Percentiles rank a stretch among this genome's conserved stretches.
phyloP scores from a whole-genome alignment of 1,140 invertebrate species.

The Caenorhabditis tropicalis region DNA sequence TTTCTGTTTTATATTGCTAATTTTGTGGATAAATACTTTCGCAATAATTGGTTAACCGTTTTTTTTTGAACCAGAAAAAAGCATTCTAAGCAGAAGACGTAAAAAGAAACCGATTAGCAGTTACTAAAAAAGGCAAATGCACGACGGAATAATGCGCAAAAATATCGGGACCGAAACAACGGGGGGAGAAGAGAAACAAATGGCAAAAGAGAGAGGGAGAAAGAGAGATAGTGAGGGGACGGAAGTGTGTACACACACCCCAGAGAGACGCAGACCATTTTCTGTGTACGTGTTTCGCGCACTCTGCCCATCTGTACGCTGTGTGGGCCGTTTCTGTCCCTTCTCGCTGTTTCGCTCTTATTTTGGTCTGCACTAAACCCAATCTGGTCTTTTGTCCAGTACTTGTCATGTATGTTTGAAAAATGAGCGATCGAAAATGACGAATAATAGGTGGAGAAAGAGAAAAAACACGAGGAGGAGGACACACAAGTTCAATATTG shows the following conservation, averaged over 20 bases:
- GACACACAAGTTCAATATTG: neutral
- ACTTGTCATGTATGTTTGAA: slow-evolving; percentile 40
- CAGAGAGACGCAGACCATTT: neutral
- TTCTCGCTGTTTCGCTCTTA: slow-evolving; percentile 24
- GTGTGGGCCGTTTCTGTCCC: neutral
- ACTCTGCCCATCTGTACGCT: neutral
- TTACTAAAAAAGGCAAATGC: slow-evolving; percentile 5
- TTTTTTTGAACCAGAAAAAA: too few relatives aligned
- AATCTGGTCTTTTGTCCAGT: slow-evolving; percentile 36
- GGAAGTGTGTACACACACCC: too few relatives aligned
- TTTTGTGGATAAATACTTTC: too few relatives aligned
- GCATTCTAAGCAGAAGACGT: neutral
- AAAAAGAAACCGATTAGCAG: neutral
- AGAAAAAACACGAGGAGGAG: neutral
- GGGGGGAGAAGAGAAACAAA: neutral
- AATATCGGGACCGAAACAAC: slow-evolving; percentile 19
- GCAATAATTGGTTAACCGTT: too few relatives aligned
- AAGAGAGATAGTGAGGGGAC: neutral
- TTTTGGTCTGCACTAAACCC: slow-evolving; percentile 41
- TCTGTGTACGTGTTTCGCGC: slow-evolving; percentile 1
- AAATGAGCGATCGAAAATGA: slow-evolving; percentile 6
- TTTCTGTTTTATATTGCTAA: too few relatives aligned
- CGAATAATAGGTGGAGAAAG: neutral
- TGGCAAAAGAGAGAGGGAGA: slow-evolving; percentile 9
- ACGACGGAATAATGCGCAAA: slow-evolving; percentile 39